Evolutionary conservation across 2,888 invertebrate species (phyloP).

Genomic region (Tetragnatha montana): DNA sequence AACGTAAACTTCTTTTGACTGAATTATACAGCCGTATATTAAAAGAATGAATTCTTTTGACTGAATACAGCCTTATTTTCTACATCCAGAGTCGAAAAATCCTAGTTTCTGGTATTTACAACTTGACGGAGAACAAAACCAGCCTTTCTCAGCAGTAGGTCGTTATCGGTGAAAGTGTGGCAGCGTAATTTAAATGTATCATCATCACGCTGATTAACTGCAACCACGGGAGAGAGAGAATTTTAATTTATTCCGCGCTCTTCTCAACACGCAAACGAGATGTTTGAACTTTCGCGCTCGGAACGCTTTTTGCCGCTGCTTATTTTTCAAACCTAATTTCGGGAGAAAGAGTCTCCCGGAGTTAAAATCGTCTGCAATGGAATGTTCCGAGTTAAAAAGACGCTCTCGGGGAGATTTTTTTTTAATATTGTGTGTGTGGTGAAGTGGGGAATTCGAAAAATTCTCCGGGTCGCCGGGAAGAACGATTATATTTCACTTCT

Average conservation of each 20-base stretch:
- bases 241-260: constrained; percentile 62
- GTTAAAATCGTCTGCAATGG: background rate
- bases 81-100: no score
- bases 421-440: background rate
- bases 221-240: constrained; percentile 20
- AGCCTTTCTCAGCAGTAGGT: no score
- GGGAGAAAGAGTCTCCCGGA: background rate
- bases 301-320: background rate
- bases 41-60: no score
- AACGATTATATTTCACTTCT: background rate
- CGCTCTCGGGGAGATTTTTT: background rate
- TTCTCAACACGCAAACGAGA: constrained; percentile 46
- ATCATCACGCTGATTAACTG: constrained; percentile 57
- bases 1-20: no score
- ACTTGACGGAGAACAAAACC: no score
- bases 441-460: background rate
- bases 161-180: no score
- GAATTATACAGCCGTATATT: no score
- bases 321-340: constrained; percentile 10
- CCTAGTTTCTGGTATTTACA: no score
- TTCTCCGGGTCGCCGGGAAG: background rate
- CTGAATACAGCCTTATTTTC: no score
- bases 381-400: background rate
- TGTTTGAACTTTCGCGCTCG: background rate
- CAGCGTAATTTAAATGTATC: constrained; percentile 65